Evolutionary conservation across 2,888 invertebrate genomes (phyloP).

Genomic region (Idaea aversata): DNA sequence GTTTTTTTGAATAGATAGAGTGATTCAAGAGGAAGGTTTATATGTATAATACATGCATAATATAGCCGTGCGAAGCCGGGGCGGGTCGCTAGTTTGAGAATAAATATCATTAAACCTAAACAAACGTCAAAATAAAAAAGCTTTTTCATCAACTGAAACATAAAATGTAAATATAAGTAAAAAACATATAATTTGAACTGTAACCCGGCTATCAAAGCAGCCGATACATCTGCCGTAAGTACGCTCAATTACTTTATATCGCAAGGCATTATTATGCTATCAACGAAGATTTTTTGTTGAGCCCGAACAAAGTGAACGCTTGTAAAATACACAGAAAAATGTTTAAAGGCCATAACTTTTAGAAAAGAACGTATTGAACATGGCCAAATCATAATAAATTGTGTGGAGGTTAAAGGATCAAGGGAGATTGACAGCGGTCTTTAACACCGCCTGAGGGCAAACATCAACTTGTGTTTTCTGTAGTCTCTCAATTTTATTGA

Average conservation of each 20-base stretch:
- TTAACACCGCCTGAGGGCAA: constrained; percentile 52
- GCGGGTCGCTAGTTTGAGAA: too few species aligned
- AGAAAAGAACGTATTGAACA: constrained; percentile 27
- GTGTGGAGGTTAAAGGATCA: constrained; percentile 62
- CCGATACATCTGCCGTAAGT: constrained; percentile 22
- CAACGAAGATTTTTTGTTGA: constrained; percentile 20
- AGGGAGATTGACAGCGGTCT: constrained; percentile 64
- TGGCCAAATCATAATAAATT: constrained; percentile 63
- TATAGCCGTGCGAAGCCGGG: too few species aligned
- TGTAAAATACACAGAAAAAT: constrained; percentile 43
- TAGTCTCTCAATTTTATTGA: constrained; percentile 57
- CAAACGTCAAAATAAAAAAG: constrained; percentile 18
- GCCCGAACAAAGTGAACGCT: constrained; percentile 26
- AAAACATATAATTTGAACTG: constrained; percentile 22
- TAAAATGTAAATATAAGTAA: constrained; percentile 25
- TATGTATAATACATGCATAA: too few species aligned
- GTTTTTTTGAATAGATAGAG: too few species aligned
- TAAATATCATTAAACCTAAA: too few species aligned
- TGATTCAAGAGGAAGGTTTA: too few species aligned
- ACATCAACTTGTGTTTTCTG: constrained; percentile 55
- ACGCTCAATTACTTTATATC: constrained; percentile 23
- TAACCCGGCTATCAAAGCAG: constrained; percentile 19
- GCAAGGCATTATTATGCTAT: constrained; percentile 26
- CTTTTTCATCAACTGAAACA: constrained; percentile 22
- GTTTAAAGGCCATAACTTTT: constrained; percentile 41